Evolutionary conservation across 2,888 invertebrate genomes (phyloP).

Genomic region (Drosophila robusta): DNA sequence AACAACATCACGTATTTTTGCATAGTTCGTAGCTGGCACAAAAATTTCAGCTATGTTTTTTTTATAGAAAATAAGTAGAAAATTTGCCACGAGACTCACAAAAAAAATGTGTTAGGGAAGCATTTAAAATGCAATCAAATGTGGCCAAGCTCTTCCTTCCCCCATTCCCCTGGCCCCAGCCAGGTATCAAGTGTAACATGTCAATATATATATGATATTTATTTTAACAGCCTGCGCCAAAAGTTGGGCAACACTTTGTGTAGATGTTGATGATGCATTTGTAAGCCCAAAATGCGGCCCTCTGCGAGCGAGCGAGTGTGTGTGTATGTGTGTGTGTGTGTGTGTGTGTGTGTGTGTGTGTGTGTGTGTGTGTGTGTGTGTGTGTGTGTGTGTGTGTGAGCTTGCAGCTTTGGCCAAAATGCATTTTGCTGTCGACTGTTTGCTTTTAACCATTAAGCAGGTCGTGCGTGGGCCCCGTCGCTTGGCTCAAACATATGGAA

Average conservation of each 20-base stretch:
- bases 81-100: conserved; percentile 23
- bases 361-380: conserved; percentile 11
- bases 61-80: conserved; percentile 22
- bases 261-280: conserved; percentile 59
- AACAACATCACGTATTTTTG: conserved; percentile 43
- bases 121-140: conserved; percentile 64
- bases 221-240: conserved; percentile 26
- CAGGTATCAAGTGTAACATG: conserved; percentile 29
- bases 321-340: conserved; percentile 17
- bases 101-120: conserved; percentile 30
- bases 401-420: conserved; percentile 68
- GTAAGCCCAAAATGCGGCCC: conserved; percentile 38
- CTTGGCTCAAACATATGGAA: conserved; percentile 53
- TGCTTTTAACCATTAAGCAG: conserved; percentile 75
- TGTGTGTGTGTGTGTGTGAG: conserved; percentile 24
- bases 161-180: neutral
- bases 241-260: conserved; percentile 51
- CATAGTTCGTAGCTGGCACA: conserved; percentile 42
- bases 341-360: conserved; percentile 20
- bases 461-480: conserved; percentile 34
- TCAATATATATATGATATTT: conserved; percentile 46
- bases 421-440: conserved; percentile 72
- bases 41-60: conserved; percentile 39
- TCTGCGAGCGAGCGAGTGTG: neutral
- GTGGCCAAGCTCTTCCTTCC: conserved; percentile 1